Base-by-base conservation (phyloP, 2,113 vertebrate genomes). In the Lagopus leucura region DNA sequence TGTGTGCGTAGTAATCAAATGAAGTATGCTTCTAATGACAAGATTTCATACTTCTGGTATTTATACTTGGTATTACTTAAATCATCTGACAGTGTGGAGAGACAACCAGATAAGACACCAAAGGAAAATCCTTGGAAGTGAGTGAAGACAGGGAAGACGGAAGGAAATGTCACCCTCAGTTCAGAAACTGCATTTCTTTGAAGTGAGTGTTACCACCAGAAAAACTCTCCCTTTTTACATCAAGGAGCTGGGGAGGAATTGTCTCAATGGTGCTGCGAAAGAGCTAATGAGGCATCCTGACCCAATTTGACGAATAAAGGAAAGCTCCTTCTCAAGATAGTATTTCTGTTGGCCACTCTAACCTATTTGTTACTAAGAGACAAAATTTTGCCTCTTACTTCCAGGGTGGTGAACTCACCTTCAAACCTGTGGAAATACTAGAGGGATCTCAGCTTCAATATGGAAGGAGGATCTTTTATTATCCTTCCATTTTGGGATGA, bases 251-350 rank as follows among this genome's bases (percentile, higher is more conserved):
- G 38, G 38, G 16, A 64, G 61, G 38, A 64, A 64, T 25, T 34
- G 13, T 89, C 87, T 93, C 60, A 96, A 17, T 8, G 9, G 24
- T 71, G 13, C 69, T 93, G 69, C 82, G 55, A 90, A 95, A 89
- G 14, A 83, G 45, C 18, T 83, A 19, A 72, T 77, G n/a, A 71
- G 42, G 18, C 80, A 93, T 69, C 38, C 28, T 70, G 13, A 64
- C 30, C 16, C 30, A 42, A 25, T 58, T 76, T 77, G 85, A 71
- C 60, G 89, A 82, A 76, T 36, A 90, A 73, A 63, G 17, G 61
- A 50, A 89, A 69, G 72, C 27, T 86, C 84, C 60, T 91, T 55
- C 65, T 88, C 64, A 93, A 72, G 42, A 90, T 54, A 52, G 36
- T 22, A 66, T 8, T 89, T 13, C 34, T 32, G 13, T 25, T 45